Evolutionary conservation across 2,888 invertebrate genomes (phyloP).

Genomic region (Oxystoma pomonae): DNA sequence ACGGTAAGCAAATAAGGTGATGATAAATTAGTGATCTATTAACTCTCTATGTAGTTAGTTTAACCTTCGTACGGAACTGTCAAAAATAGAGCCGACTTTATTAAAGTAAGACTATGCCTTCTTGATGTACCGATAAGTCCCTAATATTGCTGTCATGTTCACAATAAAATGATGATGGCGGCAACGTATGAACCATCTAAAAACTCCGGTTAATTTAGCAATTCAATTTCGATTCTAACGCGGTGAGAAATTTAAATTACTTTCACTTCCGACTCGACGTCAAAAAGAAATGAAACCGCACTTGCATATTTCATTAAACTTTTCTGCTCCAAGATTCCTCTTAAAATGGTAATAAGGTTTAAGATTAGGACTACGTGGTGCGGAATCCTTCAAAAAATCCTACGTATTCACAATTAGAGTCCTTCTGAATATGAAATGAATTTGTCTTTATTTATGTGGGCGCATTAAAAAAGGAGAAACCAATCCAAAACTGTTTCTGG

Average conservation of each 20-base stretch:
- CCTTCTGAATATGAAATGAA: not conserved
- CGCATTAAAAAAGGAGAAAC: not conserved
- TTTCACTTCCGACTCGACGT: not conserved
- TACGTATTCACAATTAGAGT: not conserved
- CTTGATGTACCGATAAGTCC: too few species aligned
- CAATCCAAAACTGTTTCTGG: not conserved
- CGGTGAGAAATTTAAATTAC: not conserved
- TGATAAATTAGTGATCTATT: too few species aligned
- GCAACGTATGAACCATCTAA: too few species aligned
- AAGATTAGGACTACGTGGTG: not conserved
- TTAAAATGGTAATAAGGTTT: not conserved
- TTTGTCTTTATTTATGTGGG: not conserved
- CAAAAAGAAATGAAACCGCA: not conserved
- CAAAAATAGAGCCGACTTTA: too few species aligned
- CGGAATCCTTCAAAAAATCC: not conserved
- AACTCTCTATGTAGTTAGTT: too few species aligned
- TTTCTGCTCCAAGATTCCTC: not conserved
- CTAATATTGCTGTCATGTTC: too few species aligned
- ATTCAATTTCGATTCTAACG: too few species aligned
- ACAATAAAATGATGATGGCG: too few species aligned
- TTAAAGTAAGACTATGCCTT: too few species aligned
- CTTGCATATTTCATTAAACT: not conserved
- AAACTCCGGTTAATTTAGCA: too few species aligned
- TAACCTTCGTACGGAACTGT: too few species aligned
- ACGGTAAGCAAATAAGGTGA: too few species aligned